phyloP scores from a whole-genome alignment of 2,888 invertebrate genomes.

The Criorhina ranunculi region DNA sequence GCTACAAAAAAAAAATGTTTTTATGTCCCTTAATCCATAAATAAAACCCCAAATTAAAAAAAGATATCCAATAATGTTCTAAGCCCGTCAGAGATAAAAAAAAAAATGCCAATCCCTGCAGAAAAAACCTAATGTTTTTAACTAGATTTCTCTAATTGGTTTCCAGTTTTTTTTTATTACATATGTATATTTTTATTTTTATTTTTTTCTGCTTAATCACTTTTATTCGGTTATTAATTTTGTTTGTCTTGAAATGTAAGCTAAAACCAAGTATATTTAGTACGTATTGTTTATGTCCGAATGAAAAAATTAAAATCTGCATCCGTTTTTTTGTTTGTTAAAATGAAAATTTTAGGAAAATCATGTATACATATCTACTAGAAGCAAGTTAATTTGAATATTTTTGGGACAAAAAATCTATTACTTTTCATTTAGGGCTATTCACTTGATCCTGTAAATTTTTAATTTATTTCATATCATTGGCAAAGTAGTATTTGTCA shows the following conservation, averaged over 20 bases:
- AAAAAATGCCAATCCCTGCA: constrained; percentile 1
- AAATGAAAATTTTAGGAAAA: too few relatives aligned
- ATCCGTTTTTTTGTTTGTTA: not conserved
- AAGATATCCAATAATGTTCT: constrained; percentile 14
- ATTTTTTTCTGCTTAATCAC: constrained; percentile 9
- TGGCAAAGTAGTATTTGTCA: too few relatives aligned
- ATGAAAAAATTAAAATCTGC: not conserved
- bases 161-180: not conserved
- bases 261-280: not conserved
- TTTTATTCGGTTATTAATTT: constrained; percentile 8
- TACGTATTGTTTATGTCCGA: constrained; percentile 6
- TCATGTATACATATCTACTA: too few relatives aligned
- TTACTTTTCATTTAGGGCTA: too few relatives aligned
- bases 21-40: constrained; percentile 53
- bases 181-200: constrained; percentile 15
- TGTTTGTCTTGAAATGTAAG: constrained; percentile 17
- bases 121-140: constrained; percentile 9
- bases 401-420: too few relatives aligned
- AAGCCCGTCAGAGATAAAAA: constrained; percentile 33
- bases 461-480: too few relatives aligned
- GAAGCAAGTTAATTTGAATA: too few relatives aligned
- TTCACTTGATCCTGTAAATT: too few relatives aligned
- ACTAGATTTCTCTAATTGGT: constrained; percentile 35
- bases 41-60: constrained; percentile 19
- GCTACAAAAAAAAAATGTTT: constrained; percentile 48